phyloP scores from a whole-genome alignment of 2,113 vertebrate genomes.

The Danionella cerebrum region DNA sequence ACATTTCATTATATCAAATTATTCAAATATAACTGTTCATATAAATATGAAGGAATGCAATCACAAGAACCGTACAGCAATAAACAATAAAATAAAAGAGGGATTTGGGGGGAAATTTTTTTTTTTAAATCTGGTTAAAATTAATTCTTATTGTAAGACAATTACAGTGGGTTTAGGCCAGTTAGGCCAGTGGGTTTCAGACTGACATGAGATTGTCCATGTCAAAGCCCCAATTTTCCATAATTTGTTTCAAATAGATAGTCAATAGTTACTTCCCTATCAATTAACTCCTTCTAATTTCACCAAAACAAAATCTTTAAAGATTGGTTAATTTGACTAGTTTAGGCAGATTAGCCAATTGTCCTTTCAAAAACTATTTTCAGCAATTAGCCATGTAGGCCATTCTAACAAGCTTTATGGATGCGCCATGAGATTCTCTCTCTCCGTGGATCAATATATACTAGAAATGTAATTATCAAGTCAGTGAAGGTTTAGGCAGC shows the following conservation, averaged over 20 bases:
- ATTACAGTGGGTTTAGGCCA: no score
- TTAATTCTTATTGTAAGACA: no score
- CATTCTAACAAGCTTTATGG: not conserved
- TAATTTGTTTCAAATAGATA: slow-evolving; percentile 23
- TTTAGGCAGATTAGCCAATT: slow-evolving; percentile 21
- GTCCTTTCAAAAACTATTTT: not conserved
- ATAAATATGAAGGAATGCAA: no score
- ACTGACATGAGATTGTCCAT: not conserved
- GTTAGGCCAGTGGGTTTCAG: not conserved
- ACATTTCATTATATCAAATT: no score
- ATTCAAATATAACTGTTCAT: no score
- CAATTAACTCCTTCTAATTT: not conserved
- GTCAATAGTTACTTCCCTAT: slow-evolving; percentile 21
- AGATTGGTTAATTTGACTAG: slow-evolving; percentile 3
- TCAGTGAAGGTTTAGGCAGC: not conserved
- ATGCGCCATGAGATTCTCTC: not conserved
- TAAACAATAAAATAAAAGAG: no score
- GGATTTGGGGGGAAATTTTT: no score
- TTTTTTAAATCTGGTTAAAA: no score
- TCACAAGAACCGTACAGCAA: no score
- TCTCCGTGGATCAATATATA: not conserved
- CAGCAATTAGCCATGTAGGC: slow-evolving; percentile 8
- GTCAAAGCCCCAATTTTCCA: not conserved
- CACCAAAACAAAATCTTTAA: slow-evolving; percentile 9
- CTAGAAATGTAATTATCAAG: not conserved